These are phyloP conservation scores for Electrophaes corylata DNA, from an alignment of 2,888 invertebrate species.

Conservation along the genomic window DNA sequence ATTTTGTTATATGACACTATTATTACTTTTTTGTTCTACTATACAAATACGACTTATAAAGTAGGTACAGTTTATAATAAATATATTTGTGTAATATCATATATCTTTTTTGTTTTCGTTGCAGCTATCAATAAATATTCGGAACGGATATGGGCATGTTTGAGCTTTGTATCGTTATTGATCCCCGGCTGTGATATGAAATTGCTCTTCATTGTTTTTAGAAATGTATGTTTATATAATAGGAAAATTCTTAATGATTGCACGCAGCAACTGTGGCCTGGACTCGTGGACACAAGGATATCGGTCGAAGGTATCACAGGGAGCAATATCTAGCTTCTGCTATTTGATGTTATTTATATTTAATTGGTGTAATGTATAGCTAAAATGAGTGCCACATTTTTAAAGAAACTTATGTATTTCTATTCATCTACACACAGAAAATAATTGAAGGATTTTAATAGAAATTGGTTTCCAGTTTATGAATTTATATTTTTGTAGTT, in stretches of 20 bases:
- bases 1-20: not conserved
- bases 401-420: conserved; percentile 31
- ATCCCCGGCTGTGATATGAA: conserved; percentile 78
- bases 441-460: conserved; percentile 30
- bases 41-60: conserved; percentile 9
- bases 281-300: conserved; percentile 85
- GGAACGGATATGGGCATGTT: conserved; percentile 83
- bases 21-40: conserved; percentile 20
- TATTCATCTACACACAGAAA: conserved; percentile 23
- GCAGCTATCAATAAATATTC: conserved; percentile 81
- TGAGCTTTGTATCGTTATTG: conserved; percentile 75
- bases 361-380: conserved; percentile 14
- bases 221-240: conserved; percentile 58
- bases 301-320: conserved; percentile 86
- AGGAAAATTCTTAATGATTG: conserved; percentile 72
- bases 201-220: conserved; percentile 66
- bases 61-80: conserved; percentile 31
- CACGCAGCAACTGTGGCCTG: conserved; percentile 84
- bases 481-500: conserved; percentile 40
- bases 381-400: conserved; percentile 41
- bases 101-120: conserved; percentile 71
- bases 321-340: conserved; percentile 78
- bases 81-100: conserved; percentile 44
- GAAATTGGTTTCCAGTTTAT: conserved; percentile 31
- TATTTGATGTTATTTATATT: conserved; percentile 19